Evolutionary conservation across 2,797 vertebrate species (phyloP), one percentile per base, ranked within the genome.

Genomic region (Petrocephalus sullivani): DNA sequence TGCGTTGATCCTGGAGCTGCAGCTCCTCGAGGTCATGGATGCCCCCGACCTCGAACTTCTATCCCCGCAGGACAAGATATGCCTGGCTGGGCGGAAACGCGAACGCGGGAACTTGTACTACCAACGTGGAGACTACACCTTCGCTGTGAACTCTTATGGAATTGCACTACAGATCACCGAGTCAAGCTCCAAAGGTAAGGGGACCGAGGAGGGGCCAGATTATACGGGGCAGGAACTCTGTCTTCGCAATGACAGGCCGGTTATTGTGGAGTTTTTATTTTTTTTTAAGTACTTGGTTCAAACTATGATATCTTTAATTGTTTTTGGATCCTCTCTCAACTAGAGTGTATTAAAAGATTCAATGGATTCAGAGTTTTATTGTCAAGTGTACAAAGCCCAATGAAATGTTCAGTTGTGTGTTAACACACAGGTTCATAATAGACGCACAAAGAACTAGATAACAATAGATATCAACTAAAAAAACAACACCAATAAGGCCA

Each of bases 101-200:
- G 97, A 98, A 91, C 94, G 96, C 0, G 98, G 98, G 87, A 99
- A 99, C 46, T 92, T 94, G 89, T 96, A 97, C 94, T 99, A 97
- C 93, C 97, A 98, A 92, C 97, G 96, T 0, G 96, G 94, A 0
- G 97, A 99, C 91, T 99, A 97, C 0, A 96, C 98, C 56, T 96
- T 98, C 91, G 98, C 98, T 0, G 95, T 98, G 91, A 98, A 98
- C 93, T 99, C 98, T 0, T 99, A 99, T 0, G 96, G 97, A 92
- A 95, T 98, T 0, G 98, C 97, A 21, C 95, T 98, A 92, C 97
- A 97, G 92, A 95, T 98, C 90, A 95, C 97, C 0, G 94, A 97
- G 71, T 97, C 97, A 33, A 97, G 93, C 91, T 97, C 97, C 4
- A 98, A 97, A 98, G 98, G 98, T 99, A 87, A 88, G 3, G 81